These are phyloP conservation scores for Camptogramma bilineatum DNA, from an alignment of 2,888 invertebrate species.

Conservation along the genomic window DNA sequence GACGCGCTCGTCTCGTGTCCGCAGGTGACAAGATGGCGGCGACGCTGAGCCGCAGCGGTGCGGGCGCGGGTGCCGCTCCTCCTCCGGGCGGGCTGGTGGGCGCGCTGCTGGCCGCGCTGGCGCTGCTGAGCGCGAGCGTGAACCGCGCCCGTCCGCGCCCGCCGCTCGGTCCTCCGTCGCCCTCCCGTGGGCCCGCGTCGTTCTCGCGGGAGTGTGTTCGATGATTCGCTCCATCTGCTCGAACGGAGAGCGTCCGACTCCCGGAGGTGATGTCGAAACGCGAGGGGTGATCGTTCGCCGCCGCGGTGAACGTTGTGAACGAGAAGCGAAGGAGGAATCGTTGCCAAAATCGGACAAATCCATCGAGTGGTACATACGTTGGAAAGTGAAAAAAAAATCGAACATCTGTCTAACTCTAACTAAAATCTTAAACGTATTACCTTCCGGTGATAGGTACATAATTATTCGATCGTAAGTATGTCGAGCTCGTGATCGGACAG, in stretches of 20 bases:
- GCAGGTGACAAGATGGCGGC: constrained; percentile 96
- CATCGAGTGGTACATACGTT: too few species aligned
- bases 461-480: neutral
- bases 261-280: neutral
- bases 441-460: neutral
- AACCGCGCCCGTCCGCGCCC: constrained; percentile 30
- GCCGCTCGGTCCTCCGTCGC: neutral
- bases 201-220: neutral
- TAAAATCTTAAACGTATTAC: neutral
- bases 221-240: neutral
- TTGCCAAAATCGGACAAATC: neutral
- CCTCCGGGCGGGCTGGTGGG: constrained; percentile 12
- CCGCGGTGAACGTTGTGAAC: neutral
- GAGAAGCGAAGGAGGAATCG: neutral
- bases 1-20: constrained; percentile 48
- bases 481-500: too few species aligned
- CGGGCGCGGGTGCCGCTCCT: constrained; percentile 49
- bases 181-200: neutral
- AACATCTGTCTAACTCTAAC: neutral
- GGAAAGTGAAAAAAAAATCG: too few species aligned
- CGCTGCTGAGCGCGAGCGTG: constrained; percentile 21
- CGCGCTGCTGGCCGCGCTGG: constrained; percentile 9
- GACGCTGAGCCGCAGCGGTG: constrained; percentile 91
- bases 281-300: neutral
- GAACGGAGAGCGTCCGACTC: neutral